Evolutionary conservation across 2,113 vertebrate species (phyloP).

Genomic region (Merops nubicus): DNA sequence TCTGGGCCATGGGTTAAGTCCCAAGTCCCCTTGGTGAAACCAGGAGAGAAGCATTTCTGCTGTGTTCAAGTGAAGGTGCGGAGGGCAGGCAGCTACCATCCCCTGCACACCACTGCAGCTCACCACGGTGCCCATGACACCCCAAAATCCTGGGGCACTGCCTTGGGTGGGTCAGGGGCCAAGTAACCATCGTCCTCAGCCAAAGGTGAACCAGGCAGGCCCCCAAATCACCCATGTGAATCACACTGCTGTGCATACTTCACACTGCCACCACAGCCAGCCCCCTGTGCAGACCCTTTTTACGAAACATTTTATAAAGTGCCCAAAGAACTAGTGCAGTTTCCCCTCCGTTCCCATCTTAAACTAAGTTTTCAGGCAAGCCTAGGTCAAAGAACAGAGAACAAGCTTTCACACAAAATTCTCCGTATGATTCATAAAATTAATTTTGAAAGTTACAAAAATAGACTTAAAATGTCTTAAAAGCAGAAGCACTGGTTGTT

Average conservation of each 20-base stretch:
- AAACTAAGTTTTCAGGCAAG: background rate
- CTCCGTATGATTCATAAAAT: background rate
- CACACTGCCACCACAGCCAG: fast-evolving
- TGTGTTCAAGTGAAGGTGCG: background rate
- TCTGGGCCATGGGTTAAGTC: fast-evolving
- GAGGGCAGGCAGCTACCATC: too few relatives aligned
- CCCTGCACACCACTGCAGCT: fast-evolving
- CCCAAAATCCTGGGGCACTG: fast-evolving
- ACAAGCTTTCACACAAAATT: background rate
- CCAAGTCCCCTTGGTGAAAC: background rate
- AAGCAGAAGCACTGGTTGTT: background rate
- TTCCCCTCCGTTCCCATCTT: background rate
- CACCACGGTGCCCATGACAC: background rate
- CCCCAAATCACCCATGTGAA: background rate
- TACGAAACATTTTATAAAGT: background rate
- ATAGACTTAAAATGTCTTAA: background rate
- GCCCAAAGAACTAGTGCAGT: background rate
- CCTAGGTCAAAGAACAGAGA: background rate
- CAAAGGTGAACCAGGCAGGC: fast-evolving
- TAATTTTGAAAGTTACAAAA: background rate
- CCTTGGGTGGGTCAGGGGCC: background rate
- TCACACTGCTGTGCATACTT: background rate
- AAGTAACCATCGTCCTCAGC: background rate
- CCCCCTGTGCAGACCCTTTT: background rate
- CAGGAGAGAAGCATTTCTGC: background rate